These are phyloP conservation scores for Sinosuthora webbiana DNA, from an alignment of 2,113 vertebrate species.

Conservation along the genomic window DNA sequence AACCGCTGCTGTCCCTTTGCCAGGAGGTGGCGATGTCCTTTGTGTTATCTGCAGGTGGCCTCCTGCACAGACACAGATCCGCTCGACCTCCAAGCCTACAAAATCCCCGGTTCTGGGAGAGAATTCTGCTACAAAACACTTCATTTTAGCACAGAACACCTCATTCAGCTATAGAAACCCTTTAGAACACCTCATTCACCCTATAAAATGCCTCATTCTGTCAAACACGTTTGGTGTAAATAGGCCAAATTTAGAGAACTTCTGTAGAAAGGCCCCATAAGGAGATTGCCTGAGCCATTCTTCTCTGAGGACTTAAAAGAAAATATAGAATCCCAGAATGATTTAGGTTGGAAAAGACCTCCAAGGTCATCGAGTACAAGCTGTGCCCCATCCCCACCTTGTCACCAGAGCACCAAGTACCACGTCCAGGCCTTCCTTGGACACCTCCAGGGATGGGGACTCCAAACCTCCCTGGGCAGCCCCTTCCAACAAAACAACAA, in stretches of 20 bases:
- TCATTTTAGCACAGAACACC: background rate
- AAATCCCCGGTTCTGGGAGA: background rate
- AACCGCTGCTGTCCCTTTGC: background rate
- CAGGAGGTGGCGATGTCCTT: constrained; percentile 56
- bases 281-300: background rate
- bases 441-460: background rate
- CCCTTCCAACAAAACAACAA: rapidly evolving
- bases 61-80: too few relatives aligned
- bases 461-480: background rate
- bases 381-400: background rate
- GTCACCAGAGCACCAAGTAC: background rate
- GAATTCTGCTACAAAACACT: background rate
- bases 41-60: background rate
- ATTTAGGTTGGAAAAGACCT: background rate
- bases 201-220: background rate
- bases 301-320: background rate
- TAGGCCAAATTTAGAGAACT: background rate
- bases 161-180: background rate
- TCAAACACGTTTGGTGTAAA: background rate
- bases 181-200: background rate
- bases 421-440: background rate
- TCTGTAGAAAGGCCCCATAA: background rate
- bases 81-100: background rate
- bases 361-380: background rate
- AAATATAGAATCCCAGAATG: background rate